These are phyloP conservation scores for Ridgeia piscesae DNA, from an alignment of 1,140 invertebrate species.

Conservation along the genomic window DNA sequence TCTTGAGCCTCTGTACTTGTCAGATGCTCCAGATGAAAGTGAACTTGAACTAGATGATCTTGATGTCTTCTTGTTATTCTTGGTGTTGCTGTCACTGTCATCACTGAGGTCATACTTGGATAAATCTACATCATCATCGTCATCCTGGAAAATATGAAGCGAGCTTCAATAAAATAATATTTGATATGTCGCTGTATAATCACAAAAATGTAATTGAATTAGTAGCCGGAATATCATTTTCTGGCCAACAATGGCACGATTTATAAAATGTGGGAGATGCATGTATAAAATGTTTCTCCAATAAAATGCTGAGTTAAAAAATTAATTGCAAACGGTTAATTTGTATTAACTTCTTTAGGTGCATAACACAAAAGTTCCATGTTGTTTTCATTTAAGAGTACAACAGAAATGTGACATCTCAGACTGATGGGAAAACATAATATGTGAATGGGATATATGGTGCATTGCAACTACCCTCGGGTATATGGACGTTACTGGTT, in stretches of 20 bases:
- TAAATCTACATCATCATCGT: constrained; percentile 8
- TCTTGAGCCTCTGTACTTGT: background rate
- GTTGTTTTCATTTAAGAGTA: background rate
- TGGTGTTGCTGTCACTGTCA: background rate
- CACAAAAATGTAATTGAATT: too few species aligned
- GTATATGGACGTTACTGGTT: too few species aligned
- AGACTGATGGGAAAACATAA: background rate
- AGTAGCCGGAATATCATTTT: too few species aligned
- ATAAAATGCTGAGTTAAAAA: too few species aligned
- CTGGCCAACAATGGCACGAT: too few species aligned
- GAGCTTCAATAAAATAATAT: background rate
- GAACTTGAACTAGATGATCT: constrained; percentile 11
- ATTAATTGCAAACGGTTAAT: too few species aligned
- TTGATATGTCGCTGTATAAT: too few species aligned
- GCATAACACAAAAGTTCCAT: background rate
- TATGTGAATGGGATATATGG: background rate
- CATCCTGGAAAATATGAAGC: background rate
- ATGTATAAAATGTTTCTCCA: too few species aligned
- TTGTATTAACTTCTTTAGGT: too few species aligned
- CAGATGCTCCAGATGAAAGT: background rate
- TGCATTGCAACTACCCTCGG: background rate
- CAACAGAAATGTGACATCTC: background rate
- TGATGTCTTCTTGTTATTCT: constrained; percentile 6
- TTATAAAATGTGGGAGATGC: too few species aligned
- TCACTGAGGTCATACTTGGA: constrained; percentile 13